Conservation (phyloP, 1,140 invertebrate species). For the Araneus ventricosus region DNA sequence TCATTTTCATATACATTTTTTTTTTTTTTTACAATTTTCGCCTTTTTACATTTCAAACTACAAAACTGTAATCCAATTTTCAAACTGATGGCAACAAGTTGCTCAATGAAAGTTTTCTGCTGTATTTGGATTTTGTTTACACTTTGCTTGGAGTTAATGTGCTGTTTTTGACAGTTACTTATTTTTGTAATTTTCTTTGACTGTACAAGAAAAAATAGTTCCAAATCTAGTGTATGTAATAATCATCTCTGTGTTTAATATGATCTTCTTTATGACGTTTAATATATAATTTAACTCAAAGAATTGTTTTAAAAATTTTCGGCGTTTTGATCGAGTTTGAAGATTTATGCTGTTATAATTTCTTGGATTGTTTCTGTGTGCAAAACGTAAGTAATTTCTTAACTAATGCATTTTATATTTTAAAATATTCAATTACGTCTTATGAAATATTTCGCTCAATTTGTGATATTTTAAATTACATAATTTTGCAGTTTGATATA, state of each 20-base stretch:
- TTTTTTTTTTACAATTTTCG: too few species aligned
- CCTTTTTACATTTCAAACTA: too few species aligned
- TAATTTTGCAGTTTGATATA: too few species aligned
- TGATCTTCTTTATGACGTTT: not conserved
- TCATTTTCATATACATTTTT: too few species aligned
- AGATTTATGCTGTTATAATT: not conserved
- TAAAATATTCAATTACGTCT: too few species aligned
- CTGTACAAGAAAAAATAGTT: not conserved
- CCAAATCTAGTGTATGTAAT: not conserved
- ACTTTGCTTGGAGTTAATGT: not conserved
- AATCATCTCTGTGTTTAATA: not conserved
- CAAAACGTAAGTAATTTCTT: not conserved
- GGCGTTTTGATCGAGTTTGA: not conserved
- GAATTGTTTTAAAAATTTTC: not conserved
- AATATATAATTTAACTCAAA: not conserved
- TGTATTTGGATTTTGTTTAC: conserved; percentile 19
- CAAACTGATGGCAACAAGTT: not conserved
- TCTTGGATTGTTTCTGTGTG: not conserved
- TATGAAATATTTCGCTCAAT: too few species aligned
- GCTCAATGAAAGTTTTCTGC: not conserved
- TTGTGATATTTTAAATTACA: too few species aligned
- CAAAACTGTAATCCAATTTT: not conserved
- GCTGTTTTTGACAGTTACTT: not conserved
- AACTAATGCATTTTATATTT: not conserved
- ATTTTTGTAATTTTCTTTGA: not conserved